Evolutionary conservation across 2,113 vertebrate species (phyloP), one percentile per base, ranked within the genome.

Genomic region (Lycocorax pyrrhopterus): DNA sequence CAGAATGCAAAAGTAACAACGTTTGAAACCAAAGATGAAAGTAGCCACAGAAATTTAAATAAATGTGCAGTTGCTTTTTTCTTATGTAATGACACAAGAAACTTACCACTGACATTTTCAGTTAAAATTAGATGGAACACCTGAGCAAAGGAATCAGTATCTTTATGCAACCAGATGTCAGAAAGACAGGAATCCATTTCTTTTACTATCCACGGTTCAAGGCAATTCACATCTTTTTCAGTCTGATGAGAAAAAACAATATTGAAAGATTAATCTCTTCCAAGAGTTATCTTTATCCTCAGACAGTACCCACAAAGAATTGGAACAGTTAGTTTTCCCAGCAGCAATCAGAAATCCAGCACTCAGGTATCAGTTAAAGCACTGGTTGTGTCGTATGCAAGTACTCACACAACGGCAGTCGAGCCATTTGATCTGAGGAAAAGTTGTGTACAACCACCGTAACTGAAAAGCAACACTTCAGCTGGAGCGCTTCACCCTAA

Each of bases 171-270:
- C 98, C 99, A 99, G 76, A 99, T 98, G 86, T 98, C 98, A 73
- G 98, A 98, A 82, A 99, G 99, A 97, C 99, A 99, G 47, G 98
- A 96, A 95, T 99, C 99, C 98, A 99, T 99, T 97, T 99, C 98
- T 90, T 98, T 98, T 91, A 98, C 93, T 92, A 99, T 84, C 99
- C 98, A 99, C 0, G 98, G 98, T 72, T 99, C 98, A 93, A 99
- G 95, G 46, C 98, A 98, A 73, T 98, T 98, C 15, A 77, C 92
- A 87, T 98, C 98, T 91, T 98, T 98, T 89, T 98, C 98, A 92
- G 88, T 97, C 99, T 99, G 94, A 89, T 84, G 60, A 85, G 5
- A 73, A 87, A 81, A 87, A 55, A 67, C 2, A 75, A 7, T 21
- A 74, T 5, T 69, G 37, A 91, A 83, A 60, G 23, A 82, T 27